Conservation (phyloP, 2,888 invertebrate species). For the Bibio marci region DNA sequence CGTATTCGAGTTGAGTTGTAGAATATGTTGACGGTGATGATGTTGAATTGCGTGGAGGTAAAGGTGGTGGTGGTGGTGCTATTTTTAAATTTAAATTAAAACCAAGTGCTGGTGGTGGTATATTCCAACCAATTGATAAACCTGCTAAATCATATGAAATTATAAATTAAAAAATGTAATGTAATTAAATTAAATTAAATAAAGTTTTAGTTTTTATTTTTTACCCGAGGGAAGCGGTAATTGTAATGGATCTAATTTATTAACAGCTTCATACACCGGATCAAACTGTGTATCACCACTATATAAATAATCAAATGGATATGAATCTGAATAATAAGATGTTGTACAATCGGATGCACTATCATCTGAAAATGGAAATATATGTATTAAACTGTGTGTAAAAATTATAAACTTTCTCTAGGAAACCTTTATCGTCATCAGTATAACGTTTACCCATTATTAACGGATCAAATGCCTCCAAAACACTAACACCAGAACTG, state of each 20-base stretch:
- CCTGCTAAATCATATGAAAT: constrained; percentile 2
- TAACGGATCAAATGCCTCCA: constrained; percentile 80
- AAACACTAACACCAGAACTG: constrained; percentile 33
- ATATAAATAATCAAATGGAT: constrained; percentile 64
- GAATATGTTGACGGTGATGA: not conserved
- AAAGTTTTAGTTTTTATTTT: not conserved
- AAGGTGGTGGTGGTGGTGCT: constrained; percentile 31
- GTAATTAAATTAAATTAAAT: not conserved
- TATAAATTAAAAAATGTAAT: not conserved
- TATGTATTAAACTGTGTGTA: constrained; percentile 2
- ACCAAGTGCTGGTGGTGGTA: constrained; percentile 3
- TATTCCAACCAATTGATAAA: constrained; percentile 25
- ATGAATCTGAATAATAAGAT: constrained; percentile 57
- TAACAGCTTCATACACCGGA: constrained; percentile 52
- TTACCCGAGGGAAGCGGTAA: constrained; percentile 21
- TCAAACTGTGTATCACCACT: constrained; percentile 45
- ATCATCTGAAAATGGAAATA: constrained; percentile 25
- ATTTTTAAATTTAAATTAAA: constrained; percentile 13
- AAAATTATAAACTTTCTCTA: too few relatives aligned
- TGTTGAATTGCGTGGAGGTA: constrained; percentile 40
- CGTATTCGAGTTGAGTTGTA: not conserved
- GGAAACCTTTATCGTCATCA: constrained; percentile 37
- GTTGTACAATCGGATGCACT: constrained; percentile 38
- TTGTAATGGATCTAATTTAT: constrained; percentile 36
- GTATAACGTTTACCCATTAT: constrained; percentile 36